Base-by-base conservation (phyloP, 2,888 invertebrate species). In the Aspidiotus destructor region DNA sequence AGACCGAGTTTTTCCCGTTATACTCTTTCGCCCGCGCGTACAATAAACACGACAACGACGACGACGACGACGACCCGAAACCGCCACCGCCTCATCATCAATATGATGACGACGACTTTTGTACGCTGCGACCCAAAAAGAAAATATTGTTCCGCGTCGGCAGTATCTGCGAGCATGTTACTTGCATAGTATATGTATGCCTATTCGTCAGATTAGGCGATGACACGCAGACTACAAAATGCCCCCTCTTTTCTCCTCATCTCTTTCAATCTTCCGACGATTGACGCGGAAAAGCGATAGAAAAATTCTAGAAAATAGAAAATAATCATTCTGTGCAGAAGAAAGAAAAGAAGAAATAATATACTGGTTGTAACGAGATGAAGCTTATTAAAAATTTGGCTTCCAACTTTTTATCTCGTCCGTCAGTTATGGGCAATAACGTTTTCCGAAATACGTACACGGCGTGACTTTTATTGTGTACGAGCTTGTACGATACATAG, bases 1-100 rank as follows among this genome's bases (percentile, higher is more conserved):
- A 67, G 57, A 67, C 67, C 41, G 67, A 58, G 67, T 67, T 67
- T 67, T 60, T 60, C 67, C 48, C 67, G 67, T 67, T 60, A 60
- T 60, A 48, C 58, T 15, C 40, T 41, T 28, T 17, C 40, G 53
- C 44, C 17, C 28, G 28, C 48, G 28, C 67, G 28, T 28, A 28
- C 28, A 28, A 28, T 28, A 28, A 28, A 28, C 54, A 13, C 44
- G 54, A 41, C 17, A 61, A 41, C 41, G 40, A 17, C 63, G 55
- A 41, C 28, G 53, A 63, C 52, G 52, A 53, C 63, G 54, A 52
- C 54, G 53, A 54, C 63, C 63, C 63, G 41, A 28, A 28, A 52
- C 63, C 52, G 63, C 63, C 48, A 48, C 10, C n/a, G 11, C 48
- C n/a, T n/a, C 48, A 48, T n/a, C n/a, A 48, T 48, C 10, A 48